Percentiles rank a stretch among this genome's conserved stretches.
These are phyloP conservation scores for Eugnorisma glareosa DNA, from an alignment of 2,888 invertebrate genomes.

Conservation along the genomic window DNA sequence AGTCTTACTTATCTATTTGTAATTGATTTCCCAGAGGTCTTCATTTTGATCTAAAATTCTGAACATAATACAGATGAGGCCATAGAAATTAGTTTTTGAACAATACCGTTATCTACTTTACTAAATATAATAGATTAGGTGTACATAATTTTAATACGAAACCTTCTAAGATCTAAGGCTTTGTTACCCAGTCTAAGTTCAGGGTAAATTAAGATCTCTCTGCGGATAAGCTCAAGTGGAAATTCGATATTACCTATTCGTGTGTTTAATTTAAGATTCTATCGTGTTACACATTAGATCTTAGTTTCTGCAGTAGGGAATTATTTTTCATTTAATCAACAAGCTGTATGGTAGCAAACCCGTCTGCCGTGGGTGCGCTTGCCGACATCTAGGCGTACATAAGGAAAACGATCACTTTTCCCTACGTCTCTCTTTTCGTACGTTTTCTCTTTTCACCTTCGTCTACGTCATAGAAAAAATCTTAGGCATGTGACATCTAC, in stretches of 20 bases:
- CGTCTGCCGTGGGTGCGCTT: background rate
- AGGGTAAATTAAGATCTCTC: background rate
- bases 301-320: background rate
- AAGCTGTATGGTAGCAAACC: background rate
- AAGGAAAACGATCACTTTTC: background rate
- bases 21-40: conserved; percentile 12
- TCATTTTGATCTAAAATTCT: conserved; percentile 14
- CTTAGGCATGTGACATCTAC: background rate
- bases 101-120: conserved; percentile 15
- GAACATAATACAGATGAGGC: conserved; percentile 8
- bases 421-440: no score
- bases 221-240: background rate
- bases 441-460: no score
- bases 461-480: background rate
- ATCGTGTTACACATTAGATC: background rate
- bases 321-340: background rate
- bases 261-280: background rate
- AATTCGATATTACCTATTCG: background rate
- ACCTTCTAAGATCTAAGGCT: conserved; percentile 19
- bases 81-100: conserved; percentile 29
- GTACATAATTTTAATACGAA: conserved; percentile 28
- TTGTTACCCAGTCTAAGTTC: background rate
- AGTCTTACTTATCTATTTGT: background rate
- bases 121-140: conserved; percentile 3
- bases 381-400: background rate